Evolutionary conservation across 2,888 invertebrate species (phyloP), one percentile per base, ranked within the genome.

Genomic region (Tipula helvola): DNA sequence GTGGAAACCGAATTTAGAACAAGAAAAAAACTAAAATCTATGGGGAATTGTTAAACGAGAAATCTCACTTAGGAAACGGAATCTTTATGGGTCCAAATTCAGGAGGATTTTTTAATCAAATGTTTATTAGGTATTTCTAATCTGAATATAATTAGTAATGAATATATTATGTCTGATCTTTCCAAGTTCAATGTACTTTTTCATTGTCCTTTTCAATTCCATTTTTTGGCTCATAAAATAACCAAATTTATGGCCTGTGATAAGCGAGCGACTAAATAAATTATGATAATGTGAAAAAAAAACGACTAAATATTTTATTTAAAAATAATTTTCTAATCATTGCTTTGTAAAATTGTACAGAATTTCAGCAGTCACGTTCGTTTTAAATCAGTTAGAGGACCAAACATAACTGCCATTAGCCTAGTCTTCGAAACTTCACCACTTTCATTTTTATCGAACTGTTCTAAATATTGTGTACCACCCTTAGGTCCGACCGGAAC

Each of bases 351-450:
- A 57, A 57, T 57, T 57, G 16, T 16, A 16, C n/a, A 57, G 0
- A 5, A 57, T 16, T 16, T 57, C 16, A 57, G 87, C 88, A 90
- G 89, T 91, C 91, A 91, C 87, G 91, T 89, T 0, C 89, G 88
- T 87, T 88, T 93, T 90, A 95, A 95, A 91, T 98, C 98, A 0
- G 99, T 99, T 85, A 99, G 93, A 0, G 99, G 99, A 47, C 99
- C 99, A 91, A 98, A 99, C 89, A 98, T 96, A 12, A 99, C 99
- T 83, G 97, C 97, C 97, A 99, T 98, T 10, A 99, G 92, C 83
- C 94, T 94, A 88, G 95, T 95, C 87, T 95, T 93, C 36, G 93
- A 93, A 4, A 98, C 94, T 44, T 94, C 93, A 7, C 99, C 99
- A 90, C 97, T 95, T 2, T 92, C 90, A 47, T 94, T 93, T 92